Evolutionary conservation across 2,888 invertebrate species (phyloP).

Genomic region (Sinhomidia bicolor): DNA sequence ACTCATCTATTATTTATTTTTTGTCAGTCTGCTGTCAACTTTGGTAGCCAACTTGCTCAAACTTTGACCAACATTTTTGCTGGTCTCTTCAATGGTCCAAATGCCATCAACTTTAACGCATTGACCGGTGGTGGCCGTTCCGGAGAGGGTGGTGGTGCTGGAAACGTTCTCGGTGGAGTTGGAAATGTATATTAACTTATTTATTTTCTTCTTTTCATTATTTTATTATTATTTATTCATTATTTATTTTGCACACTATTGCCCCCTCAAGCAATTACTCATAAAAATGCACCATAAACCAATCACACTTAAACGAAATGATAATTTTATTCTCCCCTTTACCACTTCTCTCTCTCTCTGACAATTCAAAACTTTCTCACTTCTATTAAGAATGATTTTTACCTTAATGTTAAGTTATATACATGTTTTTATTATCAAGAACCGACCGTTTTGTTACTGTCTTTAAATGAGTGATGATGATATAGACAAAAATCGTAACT

Average conservation of each 20-base stretch:
- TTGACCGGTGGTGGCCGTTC: conserved; percentile 74
- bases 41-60: conserved; percentile 80
- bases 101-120: conserved; percentile 78
- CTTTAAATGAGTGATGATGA: neutral
- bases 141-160: conserved; percentile 69
- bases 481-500: neutral
- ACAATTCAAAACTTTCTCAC: neutral
- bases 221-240: conserved; percentile 41
- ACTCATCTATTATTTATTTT: conserved; percentile 50
- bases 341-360: neutral
- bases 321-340: conserved; percentile 30
- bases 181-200: conserved; percentile 79
- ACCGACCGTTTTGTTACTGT: conserved; percentile 7
- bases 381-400: conserved; percentile 70
- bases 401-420: neutral
- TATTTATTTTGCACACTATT: conserved; percentile 42
- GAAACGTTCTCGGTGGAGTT: conserved; percentile 79
- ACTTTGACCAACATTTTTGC: conserved; percentile 80
- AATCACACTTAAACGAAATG: neutral
- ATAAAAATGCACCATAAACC: conserved; percentile 24
- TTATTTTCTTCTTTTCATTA: conserved; percentile 53
- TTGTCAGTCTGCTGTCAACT: conserved; percentile 80
- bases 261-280: neutral
- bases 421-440: neutral
- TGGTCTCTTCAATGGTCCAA: conserved; percentile 79